Conservation (phyloP, 2,113 vertebrate species). For the zebrafish (Danio rerio) region DNA sequence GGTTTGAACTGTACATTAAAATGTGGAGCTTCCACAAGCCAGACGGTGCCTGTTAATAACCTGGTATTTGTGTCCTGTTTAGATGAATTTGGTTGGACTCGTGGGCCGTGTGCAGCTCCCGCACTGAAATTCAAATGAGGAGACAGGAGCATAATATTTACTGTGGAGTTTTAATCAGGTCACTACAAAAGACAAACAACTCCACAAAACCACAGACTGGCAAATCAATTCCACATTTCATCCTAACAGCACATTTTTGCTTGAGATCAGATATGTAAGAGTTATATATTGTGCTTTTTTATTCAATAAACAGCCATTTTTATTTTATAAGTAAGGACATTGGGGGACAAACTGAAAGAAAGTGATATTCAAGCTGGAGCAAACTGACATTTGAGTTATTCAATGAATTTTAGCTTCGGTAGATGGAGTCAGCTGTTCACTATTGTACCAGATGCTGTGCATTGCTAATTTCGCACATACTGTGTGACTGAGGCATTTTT, state of each 20-base stretch:
- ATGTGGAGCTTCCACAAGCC: no score
- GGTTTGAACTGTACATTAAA: no score
- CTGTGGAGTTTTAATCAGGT: conserved; percentile 25
- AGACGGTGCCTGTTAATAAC: no score
- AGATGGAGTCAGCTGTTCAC: not conserved
- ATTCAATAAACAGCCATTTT: no score
- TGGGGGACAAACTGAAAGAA: no score
- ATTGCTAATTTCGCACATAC: not conserved
- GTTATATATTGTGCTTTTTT: not conserved
- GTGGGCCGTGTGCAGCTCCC: not conserved
- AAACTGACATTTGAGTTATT: no score
- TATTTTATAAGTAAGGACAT: no score
- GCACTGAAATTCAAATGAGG: conserved; percentile 40
- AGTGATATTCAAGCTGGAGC: no score
- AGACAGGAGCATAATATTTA: conserved; percentile 26
- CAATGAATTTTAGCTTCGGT: not conserved
- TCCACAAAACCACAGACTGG: not conserved
- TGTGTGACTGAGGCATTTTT: not conserved
- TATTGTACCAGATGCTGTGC: not conserved
- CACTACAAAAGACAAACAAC: conserved; percentile 8
- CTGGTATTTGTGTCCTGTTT: not conserved
- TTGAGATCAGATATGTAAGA: not conserved
- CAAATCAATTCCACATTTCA: not conserved
- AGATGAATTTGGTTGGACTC: conserved; percentile 13
- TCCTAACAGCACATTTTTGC: not conserved